phyloP scores from a whole-genome alignment of 2,113 vertebrate genomes.

The Thoracochromis brauschi region DNA sequence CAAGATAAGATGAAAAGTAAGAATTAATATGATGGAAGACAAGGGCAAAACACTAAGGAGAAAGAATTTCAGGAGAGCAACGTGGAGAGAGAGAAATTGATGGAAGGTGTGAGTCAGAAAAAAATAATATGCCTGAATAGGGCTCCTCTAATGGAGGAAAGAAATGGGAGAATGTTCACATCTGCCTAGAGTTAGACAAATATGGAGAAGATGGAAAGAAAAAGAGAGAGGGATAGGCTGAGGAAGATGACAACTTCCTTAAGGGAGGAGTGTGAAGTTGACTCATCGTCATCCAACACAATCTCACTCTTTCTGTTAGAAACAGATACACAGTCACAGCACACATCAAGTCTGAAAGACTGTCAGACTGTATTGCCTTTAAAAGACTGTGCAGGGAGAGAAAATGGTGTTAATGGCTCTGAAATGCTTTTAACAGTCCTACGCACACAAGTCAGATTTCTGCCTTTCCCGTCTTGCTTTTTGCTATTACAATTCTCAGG shows the following conservation, averaged over 20 bases:
- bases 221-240: not conserved
- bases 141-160: not conserved
- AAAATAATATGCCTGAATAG: not conserved
- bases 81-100: not conserved
- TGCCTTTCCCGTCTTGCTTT: not conserved
- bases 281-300: slow-evolving; percentile 44
- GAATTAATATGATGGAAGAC: not conserved
- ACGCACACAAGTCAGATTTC: slow-evolving; percentile 14
- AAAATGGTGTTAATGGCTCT: slow-evolving; percentile 42
- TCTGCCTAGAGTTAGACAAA: not conserved
- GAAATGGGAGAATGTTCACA: not conserved
- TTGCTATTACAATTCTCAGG: not conserved
- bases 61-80: not conserved
- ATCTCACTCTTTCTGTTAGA: slow-evolving; percentile 24
- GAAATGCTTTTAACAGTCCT: slow-evolving; percentile 51
- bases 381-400: slow-evolving; percentile 21
- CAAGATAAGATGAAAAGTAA: not conserved
- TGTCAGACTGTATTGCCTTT: slow-evolving; percentile 37
- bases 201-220: not conserved
- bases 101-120: not conserved
- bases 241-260: slow-evolving; percentile 14
- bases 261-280: slow-evolving; percentile 28
- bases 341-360: not conserved
- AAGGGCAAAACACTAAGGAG: not conserved
- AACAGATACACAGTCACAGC: not conserved